Base-by-base conservation (phyloP, 2,797 vertebrate genomes). In the Acanthurus tractus region DNA sequence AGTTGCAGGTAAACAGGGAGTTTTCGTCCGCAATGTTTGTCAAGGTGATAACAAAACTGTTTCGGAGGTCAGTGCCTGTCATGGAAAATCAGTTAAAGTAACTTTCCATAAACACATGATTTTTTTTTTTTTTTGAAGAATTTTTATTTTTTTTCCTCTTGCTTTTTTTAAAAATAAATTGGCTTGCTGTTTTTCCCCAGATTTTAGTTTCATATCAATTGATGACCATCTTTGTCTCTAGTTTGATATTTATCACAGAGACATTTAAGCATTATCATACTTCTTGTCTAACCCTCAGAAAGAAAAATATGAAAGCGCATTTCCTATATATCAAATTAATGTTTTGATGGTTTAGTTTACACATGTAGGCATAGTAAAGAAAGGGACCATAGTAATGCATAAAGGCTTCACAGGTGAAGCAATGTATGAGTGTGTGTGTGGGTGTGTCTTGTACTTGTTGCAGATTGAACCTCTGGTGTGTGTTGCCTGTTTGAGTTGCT, bases 351-450 rank as follows among this genome's bases (percentile, higher is more conserved):
- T 8, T 3, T 2, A n/a, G 2, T 49, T 63, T 22, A 50, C 17
- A 25, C 13, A 14, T 44, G 3, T 29, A 12, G 7, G 4, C 9
- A 10, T 23, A 23, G 23, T 36, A 13, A 14, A 58, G 29, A 18
- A 4, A 0, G 0, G 9, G 17, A 0, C 10, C 12, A 14, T n/a
- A 59, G n/a, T 2, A 1, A 46, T 2, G 34, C 5, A 6, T 3
- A n/a, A 23, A 38, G 4, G 4, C 25, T 29, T 53, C 10, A 20
- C 1, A 9, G 48, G 18, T 55, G 34, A 54, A 63, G 44, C n/a
- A 12, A 20, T 55, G 34, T 8, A n/a, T 5, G 22, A 42, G 64
- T 14, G 14, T 62, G 14, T 62, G 52, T 62, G 38, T 42, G 52
- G 14, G 62, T 17, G 29, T 18, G 25, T 48, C 44, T 17, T 36